These are phyloP conservation scores for Apis mellifera DNA, from an alignment of 1,140 invertebrate species.

Conservation along the genomic window DNA sequence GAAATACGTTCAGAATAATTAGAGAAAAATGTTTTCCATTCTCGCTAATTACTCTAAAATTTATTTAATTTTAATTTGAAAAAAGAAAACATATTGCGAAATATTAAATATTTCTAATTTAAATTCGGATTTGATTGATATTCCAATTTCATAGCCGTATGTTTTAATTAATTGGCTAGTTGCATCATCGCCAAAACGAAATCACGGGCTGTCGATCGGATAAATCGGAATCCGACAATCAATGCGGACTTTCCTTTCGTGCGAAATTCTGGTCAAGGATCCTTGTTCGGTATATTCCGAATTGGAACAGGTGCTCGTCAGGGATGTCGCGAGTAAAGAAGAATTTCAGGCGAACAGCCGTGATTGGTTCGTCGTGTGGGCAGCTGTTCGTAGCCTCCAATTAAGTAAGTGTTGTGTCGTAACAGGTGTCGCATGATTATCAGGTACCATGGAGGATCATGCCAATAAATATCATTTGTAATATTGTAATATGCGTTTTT, in stretches of 20 bases:
- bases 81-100: neutral
- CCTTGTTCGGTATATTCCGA: conserved; percentile 19
- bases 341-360: conserved; percentile 64
- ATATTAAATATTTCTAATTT: neutral
- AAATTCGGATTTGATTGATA: neutral
- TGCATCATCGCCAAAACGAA: neutral
- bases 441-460: conserved; percentile 27
- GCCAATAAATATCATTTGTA: conserved; percentile 56
- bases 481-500: conserved; percentile 49
- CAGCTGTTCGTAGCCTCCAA: conserved; percentile 65
- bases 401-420: conserved; percentile 69
- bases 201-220: conserved; percentile 21
- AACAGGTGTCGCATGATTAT: conserved; percentile 70
- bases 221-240: conserved; percentile 51
- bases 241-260: conserved; percentile 45
- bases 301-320: conserved; percentile 59
- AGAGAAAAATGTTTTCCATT: neutral
- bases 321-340: conserved; percentile 61
- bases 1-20: neutral
- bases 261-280: conserved; percentile 63
- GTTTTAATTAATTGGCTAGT: conserved; percentile 18
- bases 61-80: neutral
- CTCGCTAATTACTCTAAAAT: neutral
- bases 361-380: conserved; percentile 67
- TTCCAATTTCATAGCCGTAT: neutral